Evolutionary conservation across 2,888 invertebrate species (phyloP), one percentile per base, ranked within the genome.

Genomic region (Melinaea menophilus): DNA sequence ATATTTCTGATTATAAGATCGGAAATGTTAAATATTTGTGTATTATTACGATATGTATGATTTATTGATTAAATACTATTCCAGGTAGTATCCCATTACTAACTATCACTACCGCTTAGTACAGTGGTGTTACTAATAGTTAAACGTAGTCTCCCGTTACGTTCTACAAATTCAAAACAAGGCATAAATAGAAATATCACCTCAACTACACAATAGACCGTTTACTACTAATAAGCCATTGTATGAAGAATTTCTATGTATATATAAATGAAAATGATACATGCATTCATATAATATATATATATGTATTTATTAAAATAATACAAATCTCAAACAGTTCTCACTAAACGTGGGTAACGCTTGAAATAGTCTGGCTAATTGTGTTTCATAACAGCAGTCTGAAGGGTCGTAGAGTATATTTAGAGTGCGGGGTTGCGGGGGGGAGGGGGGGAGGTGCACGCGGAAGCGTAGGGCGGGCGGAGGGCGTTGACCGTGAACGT

Each of bases 401-500:
- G 85, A 84, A 88, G 87, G 85, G 86, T 81, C 79, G 80, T 69
- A 79, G 78, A 80, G 82, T 84, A 89, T 88, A 88, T 90, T 87
- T 88, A 87, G 86, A 72, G 76, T 71, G 77, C 66, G 69, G 75
- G 74, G 72, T 65, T 66, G 59, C 67, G 62, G 69, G 73, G 69
- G 67, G 65, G 69, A 66, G 72, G 66, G 64, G 69, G 64, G 69
- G 77, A 73, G 79, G 79, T 78, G 80, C 86, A 88, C 88, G 86
- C 88, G 90, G 89, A 89, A 89, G 82, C 86, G 83, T 85, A 88
- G 88, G 89, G 90, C 89, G 90, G 90, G 88, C 86, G 88, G 85
- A 90, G 90, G 90, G 88, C 90, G 90, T 80, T 90, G 90, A 90
- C 90, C 90, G 90, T 90, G 90, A 90, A 90, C 88, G 84, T 87